Conservation (phyloP, 2,113 vertebrate genomes). For the Nyctibius bracteatus region DNA sequence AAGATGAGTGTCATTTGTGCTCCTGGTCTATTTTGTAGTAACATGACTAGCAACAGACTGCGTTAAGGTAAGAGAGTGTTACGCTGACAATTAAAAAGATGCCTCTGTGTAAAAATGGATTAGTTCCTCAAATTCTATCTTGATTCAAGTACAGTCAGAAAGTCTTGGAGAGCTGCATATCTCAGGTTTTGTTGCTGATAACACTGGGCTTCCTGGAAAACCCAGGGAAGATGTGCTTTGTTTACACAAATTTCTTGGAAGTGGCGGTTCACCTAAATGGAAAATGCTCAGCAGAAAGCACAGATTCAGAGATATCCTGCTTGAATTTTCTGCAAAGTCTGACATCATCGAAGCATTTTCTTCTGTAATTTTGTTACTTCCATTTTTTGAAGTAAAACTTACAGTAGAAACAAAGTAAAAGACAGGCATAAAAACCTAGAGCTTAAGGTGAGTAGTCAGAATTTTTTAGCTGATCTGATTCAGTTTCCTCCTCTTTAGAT, state of each 20-base stretch:
- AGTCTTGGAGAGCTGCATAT: neutral
- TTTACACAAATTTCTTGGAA: neutral
- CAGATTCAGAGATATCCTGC: neutral
- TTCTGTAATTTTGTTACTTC: neutral
- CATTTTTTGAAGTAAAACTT: neutral
- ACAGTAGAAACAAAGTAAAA: neutral
- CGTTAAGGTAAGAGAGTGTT: neutral
- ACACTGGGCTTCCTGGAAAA: neutral
- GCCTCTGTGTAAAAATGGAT: neutral
- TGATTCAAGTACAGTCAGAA: neutral
- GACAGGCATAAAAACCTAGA: neutral
- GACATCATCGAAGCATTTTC: neutral
- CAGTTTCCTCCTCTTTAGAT: neutral
- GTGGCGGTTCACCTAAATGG: neutral
- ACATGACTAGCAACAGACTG: neutral
- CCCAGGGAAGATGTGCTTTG: neutral
- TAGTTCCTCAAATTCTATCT: neutral
- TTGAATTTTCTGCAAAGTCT: neutral
- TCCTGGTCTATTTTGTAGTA: neutral
- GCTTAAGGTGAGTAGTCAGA: neutral
- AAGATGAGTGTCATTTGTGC: neutral
- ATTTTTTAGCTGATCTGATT: neutral
- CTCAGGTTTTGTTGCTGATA: neutral
- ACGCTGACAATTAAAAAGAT: neutral
- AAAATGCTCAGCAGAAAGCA: neutral